These are phyloP conservation scores for Pseudochirops corinnae DNA, from an alignment of 2,797 vertebrate genomes.

Conservation along the genomic window DNA sequence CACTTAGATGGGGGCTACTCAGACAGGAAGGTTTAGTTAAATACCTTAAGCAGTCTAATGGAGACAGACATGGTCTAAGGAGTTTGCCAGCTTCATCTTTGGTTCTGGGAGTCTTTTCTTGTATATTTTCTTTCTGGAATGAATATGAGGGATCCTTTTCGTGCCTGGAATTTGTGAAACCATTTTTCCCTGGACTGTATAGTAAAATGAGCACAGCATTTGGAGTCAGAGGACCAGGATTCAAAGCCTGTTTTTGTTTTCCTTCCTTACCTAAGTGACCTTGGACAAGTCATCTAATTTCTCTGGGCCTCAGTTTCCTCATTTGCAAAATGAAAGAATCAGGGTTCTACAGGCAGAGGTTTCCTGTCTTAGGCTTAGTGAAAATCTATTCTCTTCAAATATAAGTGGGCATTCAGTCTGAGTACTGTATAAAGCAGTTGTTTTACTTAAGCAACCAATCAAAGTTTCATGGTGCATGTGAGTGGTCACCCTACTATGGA, in stretches of 20 bases:
- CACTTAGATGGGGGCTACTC: conserved; percentile 3
- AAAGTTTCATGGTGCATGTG: background rate
- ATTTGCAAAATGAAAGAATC: background rate
- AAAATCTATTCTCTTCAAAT: background rate
- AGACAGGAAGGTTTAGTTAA: conserved; percentile 18
- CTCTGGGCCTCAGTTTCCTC: background rate
- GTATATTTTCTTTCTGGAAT: conserved; percentile 12
- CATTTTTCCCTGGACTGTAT: conserved; percentile 26
- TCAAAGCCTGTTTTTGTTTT: background rate
- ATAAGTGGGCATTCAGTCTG: background rate
- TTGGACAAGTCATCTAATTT: background rate
- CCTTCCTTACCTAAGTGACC: background rate
- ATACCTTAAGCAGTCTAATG: background rate
- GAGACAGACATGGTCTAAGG: conserved; percentile 18
- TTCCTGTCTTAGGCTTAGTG: background rate
- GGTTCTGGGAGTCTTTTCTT: conserved; percentile 17
- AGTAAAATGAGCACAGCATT: background rate
- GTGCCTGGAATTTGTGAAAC: background rate
- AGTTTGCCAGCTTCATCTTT: background rate
- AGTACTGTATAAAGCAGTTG: background rate
- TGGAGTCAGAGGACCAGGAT: background rate
- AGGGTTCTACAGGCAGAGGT: background rate
- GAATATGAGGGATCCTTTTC: background rate
- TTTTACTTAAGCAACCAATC: background rate
- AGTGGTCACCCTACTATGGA: background rate